phyloP scores from a whole-genome alignment of 2,888 invertebrate species.

The Cerceris ruficornis region DNA sequence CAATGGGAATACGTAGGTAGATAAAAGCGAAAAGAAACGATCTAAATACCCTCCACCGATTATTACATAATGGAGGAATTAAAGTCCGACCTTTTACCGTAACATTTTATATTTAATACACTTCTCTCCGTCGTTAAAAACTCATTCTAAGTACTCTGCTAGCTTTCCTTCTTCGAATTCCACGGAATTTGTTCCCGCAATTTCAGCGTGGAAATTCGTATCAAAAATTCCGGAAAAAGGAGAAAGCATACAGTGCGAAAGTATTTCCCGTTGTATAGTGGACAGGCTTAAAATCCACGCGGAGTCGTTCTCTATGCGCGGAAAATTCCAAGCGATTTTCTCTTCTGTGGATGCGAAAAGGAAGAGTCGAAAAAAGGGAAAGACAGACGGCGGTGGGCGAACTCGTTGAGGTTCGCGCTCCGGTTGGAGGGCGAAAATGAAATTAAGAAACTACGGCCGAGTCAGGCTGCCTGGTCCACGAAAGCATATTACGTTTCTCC shows the following conservation, averaged over 20 bases:
- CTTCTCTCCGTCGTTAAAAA: too few relatives aligned
- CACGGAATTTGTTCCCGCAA: background rate
- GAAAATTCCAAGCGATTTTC: conserved; percentile 7
- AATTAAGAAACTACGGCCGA: conserved; percentile 59
- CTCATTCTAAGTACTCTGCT: too few relatives aligned
- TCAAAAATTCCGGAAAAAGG: background rate
- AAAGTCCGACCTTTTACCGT: too few relatives aligned
- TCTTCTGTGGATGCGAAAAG: conserved; percentile 2
- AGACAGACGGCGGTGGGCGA: conserved; percentile 22
- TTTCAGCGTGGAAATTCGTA: background rate
- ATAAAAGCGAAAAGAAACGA: background rate
- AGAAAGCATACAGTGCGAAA: too few relatives aligned
- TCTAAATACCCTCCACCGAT: background rate
- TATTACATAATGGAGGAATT: background rate
- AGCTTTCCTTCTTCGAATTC: too few relatives aligned
- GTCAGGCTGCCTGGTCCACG: conserved; percentile 31
- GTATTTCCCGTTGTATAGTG: too few relatives aligned
- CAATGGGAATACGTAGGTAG: background rate
- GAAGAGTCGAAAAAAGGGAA: conserved; percentile 13
- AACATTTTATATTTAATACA: too few relatives aligned
- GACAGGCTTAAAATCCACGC: conserved; percentile 1
- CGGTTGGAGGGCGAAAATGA: conserved; percentile 46
- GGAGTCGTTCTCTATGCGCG: background rate
- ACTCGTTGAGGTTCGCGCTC: conserved; percentile 28
- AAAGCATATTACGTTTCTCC: conserved; percentile 51